These are phyloP conservation scores for Arothron firmamentum DNA, from an alignment of 2,113 vertebrate genomes.

Conservation along the genomic window DNA sequence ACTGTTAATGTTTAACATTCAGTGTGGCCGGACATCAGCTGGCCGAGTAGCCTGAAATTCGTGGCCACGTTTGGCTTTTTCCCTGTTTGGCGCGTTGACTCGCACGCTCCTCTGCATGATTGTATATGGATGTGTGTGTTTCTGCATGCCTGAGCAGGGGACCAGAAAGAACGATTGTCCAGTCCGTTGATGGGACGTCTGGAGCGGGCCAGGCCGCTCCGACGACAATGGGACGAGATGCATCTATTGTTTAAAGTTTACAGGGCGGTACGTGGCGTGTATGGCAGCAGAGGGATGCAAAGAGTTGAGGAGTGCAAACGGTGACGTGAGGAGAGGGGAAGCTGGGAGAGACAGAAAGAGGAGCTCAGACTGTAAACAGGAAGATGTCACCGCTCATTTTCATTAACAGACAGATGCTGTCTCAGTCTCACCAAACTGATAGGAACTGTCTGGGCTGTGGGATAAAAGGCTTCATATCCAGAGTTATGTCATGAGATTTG, in stretches of 20 bases:
- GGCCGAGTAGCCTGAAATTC: too few relatives aligned
- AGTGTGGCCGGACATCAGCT: slow-evolving; percentile 20
- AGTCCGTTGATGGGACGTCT: slow-evolving; percentile 46
- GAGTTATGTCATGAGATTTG: slow-evolving; percentile 29
- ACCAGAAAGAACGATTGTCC: slow-evolving; percentile 45
- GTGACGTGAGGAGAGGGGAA: slow-evolving; percentile 31
- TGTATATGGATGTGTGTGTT: slow-evolving; percentile 47
- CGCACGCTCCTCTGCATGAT: slow-evolving; percentile 35
- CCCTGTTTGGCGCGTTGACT: slow-evolving; percentile 33
- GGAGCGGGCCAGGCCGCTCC: slow-evolving; percentile 47
- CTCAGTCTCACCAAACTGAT: slow-evolving; percentile 22
- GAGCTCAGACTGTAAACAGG: slow-evolving; percentile 45
- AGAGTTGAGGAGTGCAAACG: slow-evolving; percentile 34
- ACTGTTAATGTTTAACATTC: slow-evolving; percentile 64
- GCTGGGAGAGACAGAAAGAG: slow-evolving; percentile 23
- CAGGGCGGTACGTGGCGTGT: slow-evolving; percentile 24
- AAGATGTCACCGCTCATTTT: slow-evolving; percentile 35
- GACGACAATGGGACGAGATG: slow-evolving; percentile 49
- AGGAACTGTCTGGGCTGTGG: slow-evolving; percentile 21
- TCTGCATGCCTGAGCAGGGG: slow-evolving; percentile 59
- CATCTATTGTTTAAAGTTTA: slow-evolving; percentile 62
- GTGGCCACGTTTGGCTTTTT: slow-evolving; percentile 15
- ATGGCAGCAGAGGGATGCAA: slow-evolving; percentile 27
- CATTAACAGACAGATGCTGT: slow-evolving; percentile 14
- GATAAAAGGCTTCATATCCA: slow-evolving; percentile 26